These are phyloP conservation scores for Sarcophaga rosellei DNA, from an alignment of 2,888 invertebrate genomes.

Conservation along the genomic window DNA sequence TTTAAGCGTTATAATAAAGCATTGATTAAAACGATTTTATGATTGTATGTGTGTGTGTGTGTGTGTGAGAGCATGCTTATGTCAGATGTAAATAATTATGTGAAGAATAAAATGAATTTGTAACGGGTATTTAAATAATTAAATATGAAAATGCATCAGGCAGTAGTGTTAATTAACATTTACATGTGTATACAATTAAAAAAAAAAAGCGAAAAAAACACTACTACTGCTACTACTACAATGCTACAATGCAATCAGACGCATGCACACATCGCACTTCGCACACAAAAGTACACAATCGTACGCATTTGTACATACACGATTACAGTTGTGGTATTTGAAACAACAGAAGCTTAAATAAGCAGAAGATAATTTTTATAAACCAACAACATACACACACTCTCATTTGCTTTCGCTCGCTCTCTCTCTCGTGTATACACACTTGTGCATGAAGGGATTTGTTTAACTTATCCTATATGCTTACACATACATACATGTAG, in stretches of 20 bases:
- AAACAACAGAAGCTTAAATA: slow-evolving; percentile 38
- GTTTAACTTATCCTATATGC: too few species aligned
- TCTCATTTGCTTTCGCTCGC: too few species aligned
- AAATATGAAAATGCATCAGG: slow-evolving; percentile 55
- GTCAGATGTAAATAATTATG: slow-evolving; percentile 31
- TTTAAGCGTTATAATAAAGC: not conserved
- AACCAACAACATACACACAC: not conserved
- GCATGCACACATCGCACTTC: not conserved
- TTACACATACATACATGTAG: too few species aligned
- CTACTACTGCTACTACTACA: too few species aligned
- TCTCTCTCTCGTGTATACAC: too few species aligned
- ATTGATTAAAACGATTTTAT: not conserved
- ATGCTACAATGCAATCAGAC: not conserved
- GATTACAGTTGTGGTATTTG: not conserved
- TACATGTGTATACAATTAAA: slow-evolving; percentile 37
- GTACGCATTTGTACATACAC: not conserved
- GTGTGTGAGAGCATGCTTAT: not conserved
- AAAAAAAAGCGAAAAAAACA: not conserved
- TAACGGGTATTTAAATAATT: slow-evolving; percentile 41
- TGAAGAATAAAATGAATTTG: slow-evolving; percentile 46
- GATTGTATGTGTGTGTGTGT: not conserved
- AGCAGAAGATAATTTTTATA: slow-evolving; percentile 36
- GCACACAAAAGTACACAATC: not conserved
- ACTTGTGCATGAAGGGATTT: too few species aligned
- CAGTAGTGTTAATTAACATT: slow-evolving; percentile 48